Evolutionary conservation across 2,888 invertebrate species (phyloP), one percentile per base, ranked within the genome.

Genomic region (Stictocephala bisonia): DNA sequence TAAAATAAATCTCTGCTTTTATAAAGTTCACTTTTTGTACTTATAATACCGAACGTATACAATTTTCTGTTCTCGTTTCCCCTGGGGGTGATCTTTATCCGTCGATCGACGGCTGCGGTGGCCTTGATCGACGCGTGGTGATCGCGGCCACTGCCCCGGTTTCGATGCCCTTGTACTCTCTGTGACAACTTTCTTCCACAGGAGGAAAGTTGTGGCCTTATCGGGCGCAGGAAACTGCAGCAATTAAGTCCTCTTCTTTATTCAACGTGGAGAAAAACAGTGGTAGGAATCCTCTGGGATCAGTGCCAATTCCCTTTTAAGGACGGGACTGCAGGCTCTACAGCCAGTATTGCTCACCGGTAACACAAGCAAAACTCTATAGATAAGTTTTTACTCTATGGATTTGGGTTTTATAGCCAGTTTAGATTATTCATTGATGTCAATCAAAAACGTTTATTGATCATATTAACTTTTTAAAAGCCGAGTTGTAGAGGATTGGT

Each of bases 191-290:
- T 64, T 64, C 64, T 64, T 64, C 60, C 3, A 44, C 1, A 24
- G 44, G 64, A 64, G 64, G 64, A 64, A 64, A 64, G 64, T 64
- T 26, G 64, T 44, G 3, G 27, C 60, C 60, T 40, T 60, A 60
- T 60, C 60, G 60, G 60, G 60, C 60, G 60, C 44, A 44, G 64
- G 64, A 64, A 64, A 64, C 64, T 64, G 64, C 64, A 64, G 44
- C 64, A 64, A 64, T 64, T 64, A 64, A 64, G 64, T 64, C 64
- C 44, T 64, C 64, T 64, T 64, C 64, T 64, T 64, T 64, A 64
- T 64, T 64, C 44, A 64, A 64, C 64, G 26, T 31, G n/a, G 9
- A 27, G 44, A 64, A 64, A 64, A 64, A 64, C 64, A 64, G 27
- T 15, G 64, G 13, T 24, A 44, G 64, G 64, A 64, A 64, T 64